phyloP scores from a whole-genome alignment of 2,797 vertebrate species.

The Gobio occitaniae region DNA sequence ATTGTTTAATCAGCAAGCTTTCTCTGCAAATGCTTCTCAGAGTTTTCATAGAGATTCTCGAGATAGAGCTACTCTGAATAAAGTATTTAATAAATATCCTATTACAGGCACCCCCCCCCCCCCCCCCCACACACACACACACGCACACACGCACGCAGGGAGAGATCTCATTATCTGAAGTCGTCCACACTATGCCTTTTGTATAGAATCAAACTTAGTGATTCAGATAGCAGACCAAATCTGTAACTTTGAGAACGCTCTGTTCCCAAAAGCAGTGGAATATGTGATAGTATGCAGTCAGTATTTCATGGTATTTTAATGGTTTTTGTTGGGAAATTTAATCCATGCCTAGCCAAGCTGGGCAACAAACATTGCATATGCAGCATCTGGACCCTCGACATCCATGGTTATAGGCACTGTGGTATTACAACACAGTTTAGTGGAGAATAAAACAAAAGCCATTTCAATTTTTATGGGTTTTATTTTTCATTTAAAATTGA shows the following conservation, averaged over 20 bases:
- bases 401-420: not conserved
- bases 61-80: no score
- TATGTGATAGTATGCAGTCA: not conserved
- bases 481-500: conserved; percentile 70
- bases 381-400: not conserved
- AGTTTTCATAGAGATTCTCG: no score
- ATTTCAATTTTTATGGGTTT: conserved; percentile 62
- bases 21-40: no score
- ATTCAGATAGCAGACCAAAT: not conserved
- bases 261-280: not conserved
- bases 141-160: not conserved
- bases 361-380: not conserved
- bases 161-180: no score
- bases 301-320: not conserved
- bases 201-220: no score
- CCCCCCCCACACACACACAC: no score
- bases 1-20: no score
- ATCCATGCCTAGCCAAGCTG: not conserved
- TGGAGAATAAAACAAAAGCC: conserved; percentile 37
- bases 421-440: not conserved
- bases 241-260: not conserved
- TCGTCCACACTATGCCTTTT: no score
- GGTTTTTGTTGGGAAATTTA: not conserved
- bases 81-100: no score
- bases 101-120: no score